These are phyloP conservation scores for Malthinus flaveolus DNA, from an alignment of 2,888 invertebrate genomes.

Conservation along the genomic window DNA sequence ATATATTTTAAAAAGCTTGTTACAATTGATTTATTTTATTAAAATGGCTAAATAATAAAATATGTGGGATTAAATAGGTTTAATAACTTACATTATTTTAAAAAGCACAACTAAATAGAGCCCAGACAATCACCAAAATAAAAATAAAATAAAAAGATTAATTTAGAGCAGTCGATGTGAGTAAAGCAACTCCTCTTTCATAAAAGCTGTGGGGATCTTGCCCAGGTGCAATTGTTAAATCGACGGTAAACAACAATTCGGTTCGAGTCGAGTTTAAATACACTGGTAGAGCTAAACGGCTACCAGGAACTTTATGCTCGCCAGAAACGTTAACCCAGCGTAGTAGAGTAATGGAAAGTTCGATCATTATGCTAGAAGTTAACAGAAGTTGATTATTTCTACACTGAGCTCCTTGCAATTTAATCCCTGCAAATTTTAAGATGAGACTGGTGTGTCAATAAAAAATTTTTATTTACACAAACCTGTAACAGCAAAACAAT, in stretches of 20 bases:
- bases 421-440: slow-evolving; percentile 72
- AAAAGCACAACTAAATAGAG: no score
- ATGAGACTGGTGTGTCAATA: neutral
- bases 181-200: slow-evolving; percentile 95
- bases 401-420: slow-evolving; percentile 95
- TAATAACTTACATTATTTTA: no score
- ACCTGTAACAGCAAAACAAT: slow-evolving; percentile 58
- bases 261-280: slow-evolving; percentile 96
- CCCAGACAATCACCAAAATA: neutral
- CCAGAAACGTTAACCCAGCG: slow-evolving; percentile 71
- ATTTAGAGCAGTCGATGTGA: slow-evolving; percentile 90
- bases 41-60: no score
- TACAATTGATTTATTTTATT: no score
- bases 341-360: slow-evolving; percentile 85
- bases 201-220: slow-evolving; percentile 96
- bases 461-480: slow-evolving; percentile 22
- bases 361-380: slow-evolving; percentile 93
- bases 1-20: no score
- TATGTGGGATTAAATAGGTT: no score
- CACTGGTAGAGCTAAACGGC: slow-evolving; percentile 88
- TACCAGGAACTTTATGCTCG: slow-evolving; percentile 56
- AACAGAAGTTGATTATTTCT: slow-evolving; percentile 87
- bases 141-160: slow-evolving; percentile 50
- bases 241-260: slow-evolving; percentile 93
- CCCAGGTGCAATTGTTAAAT: slow-evolving; percentile 87